Percentiles rank a stretch among this genome's conserved stretches.
phyloP scores from a whole-genome alignment of 30 jellyfish, hydroid and myxozoan species.

The Nemopilema nomurai region DNA sequence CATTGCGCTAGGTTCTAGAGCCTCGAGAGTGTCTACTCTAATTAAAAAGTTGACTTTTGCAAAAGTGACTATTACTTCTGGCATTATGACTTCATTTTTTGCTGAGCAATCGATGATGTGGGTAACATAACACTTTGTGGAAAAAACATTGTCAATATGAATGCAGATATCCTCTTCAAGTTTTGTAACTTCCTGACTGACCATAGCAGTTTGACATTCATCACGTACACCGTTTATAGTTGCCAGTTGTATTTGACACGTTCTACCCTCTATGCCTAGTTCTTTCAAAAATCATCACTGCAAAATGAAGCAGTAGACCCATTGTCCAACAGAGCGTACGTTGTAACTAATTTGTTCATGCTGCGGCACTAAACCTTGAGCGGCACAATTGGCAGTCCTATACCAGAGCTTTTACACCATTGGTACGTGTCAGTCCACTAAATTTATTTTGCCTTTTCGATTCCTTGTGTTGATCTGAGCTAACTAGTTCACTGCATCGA shows the following conservation, averaged over 20 bases:
- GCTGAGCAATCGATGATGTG: not conserved
- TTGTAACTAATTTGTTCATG: no score
- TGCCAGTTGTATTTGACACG: slow-evolving; percentile 47
- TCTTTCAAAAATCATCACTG: slow-evolving; percentile 40
- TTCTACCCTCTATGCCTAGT: slow-evolving; percentile 42
- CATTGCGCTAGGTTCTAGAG: slow-evolving; percentile 24
- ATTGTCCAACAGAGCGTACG: slow-evolving; percentile 60
- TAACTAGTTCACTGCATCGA: not conserved
- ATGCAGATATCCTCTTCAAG: slow-evolving; percentile 5
- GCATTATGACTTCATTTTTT: no score
- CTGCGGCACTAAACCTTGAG: not conserved
- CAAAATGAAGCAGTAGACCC: slow-evolving; percentile 65
- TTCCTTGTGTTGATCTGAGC: not conserved
- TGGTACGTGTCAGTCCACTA: not conserved
- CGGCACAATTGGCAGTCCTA: not conserved
- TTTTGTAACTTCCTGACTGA: slow-evolving; percentile 27
- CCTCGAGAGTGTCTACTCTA: slow-evolving; percentile 1
- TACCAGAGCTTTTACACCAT: not conserved
- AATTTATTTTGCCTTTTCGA: slow-evolving; percentile 4
- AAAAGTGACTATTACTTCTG: not conserved
- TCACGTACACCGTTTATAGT: slow-evolving; percentile 45
- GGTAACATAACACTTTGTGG: not conserved
- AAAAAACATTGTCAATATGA: not conserved
- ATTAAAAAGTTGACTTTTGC: not conserved
- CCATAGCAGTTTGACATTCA: slow-evolving; percentile 35